Evolutionary conservation across 2,113 vertebrate genomes (phyloP).

Genomic region (Ictalurus furcatus): DNA sequence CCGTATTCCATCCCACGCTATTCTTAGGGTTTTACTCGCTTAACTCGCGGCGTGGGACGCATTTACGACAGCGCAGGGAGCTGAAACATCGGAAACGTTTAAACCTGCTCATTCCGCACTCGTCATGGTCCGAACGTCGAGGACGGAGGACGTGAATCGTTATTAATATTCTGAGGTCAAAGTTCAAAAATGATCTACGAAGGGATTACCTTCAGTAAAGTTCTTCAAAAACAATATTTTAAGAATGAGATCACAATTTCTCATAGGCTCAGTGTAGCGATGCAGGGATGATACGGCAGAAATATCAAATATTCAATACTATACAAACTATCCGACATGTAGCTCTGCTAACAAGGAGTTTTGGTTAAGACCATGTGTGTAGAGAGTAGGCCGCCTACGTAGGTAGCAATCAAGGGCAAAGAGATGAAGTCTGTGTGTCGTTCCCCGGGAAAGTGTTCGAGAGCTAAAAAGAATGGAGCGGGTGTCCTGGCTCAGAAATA

Average conservation of each 20-base stretch:
- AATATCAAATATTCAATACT: neutral
- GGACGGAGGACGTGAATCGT: neutral
- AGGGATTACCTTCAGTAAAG: neutral
- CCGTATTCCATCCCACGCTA: constrained; percentile 66
- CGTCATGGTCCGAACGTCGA: neutral
- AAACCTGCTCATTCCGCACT: neutral
- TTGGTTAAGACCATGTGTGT: neutral
- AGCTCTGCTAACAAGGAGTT: neutral
- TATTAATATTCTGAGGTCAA: neutral
- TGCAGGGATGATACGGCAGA: neutral
- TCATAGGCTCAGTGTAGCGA: neutral
- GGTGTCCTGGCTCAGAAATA: neutral
- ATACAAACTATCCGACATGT: neutral
- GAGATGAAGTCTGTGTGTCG: neutral
- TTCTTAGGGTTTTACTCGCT: constrained; percentile 68
- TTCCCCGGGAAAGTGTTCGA: neutral
- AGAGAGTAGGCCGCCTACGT: neutral
- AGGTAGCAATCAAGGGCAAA: neutral
- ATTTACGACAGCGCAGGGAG: constrained; percentile 29
- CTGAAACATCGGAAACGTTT: neutral
- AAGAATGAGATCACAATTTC: neutral
- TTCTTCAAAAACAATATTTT: neutral
- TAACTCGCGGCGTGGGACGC: constrained; percentile 59
- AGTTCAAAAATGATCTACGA: neutral
- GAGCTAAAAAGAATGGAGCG: neutral